A percentile compares a stretch with the other conserved stretches of the same genome.
phyloP scores from a whole-genome alignment of 1,140 invertebrate species.

The Halesus radiatus region DNA sequence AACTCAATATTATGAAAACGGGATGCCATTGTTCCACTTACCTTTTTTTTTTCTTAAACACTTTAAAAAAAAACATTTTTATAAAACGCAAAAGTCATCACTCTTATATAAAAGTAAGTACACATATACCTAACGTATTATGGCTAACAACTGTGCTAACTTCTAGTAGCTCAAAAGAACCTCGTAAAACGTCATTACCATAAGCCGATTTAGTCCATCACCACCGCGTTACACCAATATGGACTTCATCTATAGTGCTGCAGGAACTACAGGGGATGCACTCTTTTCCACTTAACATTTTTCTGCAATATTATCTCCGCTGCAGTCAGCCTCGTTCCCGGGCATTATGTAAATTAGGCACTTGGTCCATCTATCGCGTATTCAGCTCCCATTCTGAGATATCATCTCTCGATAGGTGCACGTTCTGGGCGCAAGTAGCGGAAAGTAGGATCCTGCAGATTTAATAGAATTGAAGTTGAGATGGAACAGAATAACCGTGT shows the following conservation, averaged over 20 bases:
- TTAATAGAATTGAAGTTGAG: not conserved
- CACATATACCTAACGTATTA: no score
- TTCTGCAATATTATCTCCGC: conserved; percentile 14
- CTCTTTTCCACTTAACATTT: not conserved
- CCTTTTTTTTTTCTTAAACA: no score
- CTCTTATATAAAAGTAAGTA: no score
- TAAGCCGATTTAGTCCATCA: no score
- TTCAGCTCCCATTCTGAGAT: not conserved
- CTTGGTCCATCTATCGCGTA: not conserved
- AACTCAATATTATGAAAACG: no score
- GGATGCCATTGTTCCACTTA: no score
- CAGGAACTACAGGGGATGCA: not conserved
- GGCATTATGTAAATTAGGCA: conserved; percentile 22
- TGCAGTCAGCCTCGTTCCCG: not conserved
- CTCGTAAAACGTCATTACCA: not conserved
- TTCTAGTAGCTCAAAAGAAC: no score
- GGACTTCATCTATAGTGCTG: not conserved
- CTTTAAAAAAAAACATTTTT: no score
- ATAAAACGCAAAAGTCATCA: no score
- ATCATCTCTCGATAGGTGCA: not conserved
- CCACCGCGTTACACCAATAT: not conserved
- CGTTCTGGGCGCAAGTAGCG: not conserved
- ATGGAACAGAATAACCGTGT: no score
- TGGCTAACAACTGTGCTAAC: no score
- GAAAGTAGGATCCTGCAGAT: no score